Conservation (phyloP, 2,113 vertebrate species). For the Pollachius pollachius region DNA sequence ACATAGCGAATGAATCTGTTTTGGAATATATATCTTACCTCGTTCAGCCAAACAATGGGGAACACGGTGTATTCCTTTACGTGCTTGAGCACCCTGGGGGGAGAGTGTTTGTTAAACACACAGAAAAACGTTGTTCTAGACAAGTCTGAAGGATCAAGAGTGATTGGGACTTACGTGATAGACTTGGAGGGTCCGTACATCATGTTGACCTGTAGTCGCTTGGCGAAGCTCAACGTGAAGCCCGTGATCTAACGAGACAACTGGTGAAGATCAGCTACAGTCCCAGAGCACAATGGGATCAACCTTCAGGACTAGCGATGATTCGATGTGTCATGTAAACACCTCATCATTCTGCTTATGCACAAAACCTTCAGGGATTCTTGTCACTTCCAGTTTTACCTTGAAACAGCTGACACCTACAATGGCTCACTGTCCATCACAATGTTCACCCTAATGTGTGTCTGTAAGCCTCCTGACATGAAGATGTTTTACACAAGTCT, state of each 20-base stretch:
- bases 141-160: background rate
- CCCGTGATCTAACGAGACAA: conserved; percentile 80
- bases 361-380: no score
- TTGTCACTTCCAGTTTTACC: no score
- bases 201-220: conserved; percentile 89
- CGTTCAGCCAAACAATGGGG: conserved; percentile 91
- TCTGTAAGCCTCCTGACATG: no score
- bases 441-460: no score
- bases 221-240: conserved; percentile 89
- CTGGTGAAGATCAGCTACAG: background rate
- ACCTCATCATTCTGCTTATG: no score
- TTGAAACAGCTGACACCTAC: no score
- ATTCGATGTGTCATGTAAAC: no score
- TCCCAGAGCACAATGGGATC: no score
- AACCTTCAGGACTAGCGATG: no score
- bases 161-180: background rate
- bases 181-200: conserved; percentile 73
- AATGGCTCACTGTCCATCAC: no score
- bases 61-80: conserved; percentile 78
- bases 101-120: background rate
- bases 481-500: no score
- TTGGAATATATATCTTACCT: conserved; percentile 72
- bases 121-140: background rate
- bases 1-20: no score
- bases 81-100: conserved; percentile 77